These are phyloP conservation scores for Amitus sp. DNA, from an alignment of 2,888 invertebrate species.

Conservation along the genomic window DNA sequence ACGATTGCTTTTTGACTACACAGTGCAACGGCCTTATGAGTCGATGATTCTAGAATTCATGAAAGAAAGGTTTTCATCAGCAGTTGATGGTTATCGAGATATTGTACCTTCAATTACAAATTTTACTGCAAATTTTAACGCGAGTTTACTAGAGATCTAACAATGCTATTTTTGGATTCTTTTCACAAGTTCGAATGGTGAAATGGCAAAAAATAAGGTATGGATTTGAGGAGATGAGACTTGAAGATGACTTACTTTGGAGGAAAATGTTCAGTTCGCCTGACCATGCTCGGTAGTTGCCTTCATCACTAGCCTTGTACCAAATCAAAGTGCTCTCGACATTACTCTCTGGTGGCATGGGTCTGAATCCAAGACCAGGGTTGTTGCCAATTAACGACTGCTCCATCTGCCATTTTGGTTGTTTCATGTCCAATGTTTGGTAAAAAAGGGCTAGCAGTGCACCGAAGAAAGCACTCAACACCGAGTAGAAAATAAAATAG, in stretches of 20 bases:
- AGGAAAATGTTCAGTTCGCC: conserved; percentile 80
- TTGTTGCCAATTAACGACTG: conserved; percentile 91
- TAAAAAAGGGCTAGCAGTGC: conserved; percentile 95
- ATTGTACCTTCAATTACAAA: too few relatives aligned
- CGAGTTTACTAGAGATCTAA: too few relatives aligned
- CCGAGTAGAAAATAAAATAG: conserved; percentile 95
- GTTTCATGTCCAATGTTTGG: conserved; percentile 85
- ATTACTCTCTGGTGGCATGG: conserved; percentile 91
- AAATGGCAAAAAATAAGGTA: too few relatives aligned
- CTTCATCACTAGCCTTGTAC: conserved; percentile 83
- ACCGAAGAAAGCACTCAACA: conserved; percentile 93
- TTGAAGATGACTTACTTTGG: conserved; percentile 71
- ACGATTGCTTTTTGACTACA: too few relatives aligned
- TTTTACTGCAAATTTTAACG: too few relatives aligned
- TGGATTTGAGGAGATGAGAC: too few relatives aligned
- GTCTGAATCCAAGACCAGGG: conserved; percentile 97
- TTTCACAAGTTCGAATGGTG: too few relatives aligned
- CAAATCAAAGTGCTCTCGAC: conserved; percentile 97
- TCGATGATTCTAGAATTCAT: too few relatives aligned
- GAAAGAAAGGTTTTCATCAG: too few relatives aligned
- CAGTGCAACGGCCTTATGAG: too few relatives aligned
- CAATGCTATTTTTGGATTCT: too few relatives aligned
- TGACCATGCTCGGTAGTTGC: conserved; percentile 85
- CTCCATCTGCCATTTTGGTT: conserved; percentile 91
- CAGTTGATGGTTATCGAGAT: too few relatives aligned